Percentiles rank a stretch among this genome's conserved stretches.
Conservation (phyloP, 2,797 vertebrate genomes). For the Pseudomugil gertrudae region DNA sequence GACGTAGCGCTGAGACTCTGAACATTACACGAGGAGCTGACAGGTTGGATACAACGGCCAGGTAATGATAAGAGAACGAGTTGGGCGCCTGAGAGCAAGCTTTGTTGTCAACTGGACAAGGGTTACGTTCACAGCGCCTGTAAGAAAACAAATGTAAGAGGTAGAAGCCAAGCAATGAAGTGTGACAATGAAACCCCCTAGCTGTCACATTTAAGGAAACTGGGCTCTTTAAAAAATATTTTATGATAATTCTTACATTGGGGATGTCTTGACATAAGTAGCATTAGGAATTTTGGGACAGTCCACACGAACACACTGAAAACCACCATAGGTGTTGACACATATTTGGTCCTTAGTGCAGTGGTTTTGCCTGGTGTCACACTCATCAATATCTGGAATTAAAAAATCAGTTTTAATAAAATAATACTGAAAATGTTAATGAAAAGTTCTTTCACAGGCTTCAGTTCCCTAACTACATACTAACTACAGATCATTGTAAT, state of each 20-base stretch:
- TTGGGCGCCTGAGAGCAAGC: constrained; percentile 84
- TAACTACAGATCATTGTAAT: background rate
- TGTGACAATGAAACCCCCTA: background rate
- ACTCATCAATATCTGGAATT: constrained; percentile 87
- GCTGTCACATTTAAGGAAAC: background rate
- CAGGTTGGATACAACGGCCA: constrained; percentile 87
- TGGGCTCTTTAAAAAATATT: background rate
- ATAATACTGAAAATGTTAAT: background rate
- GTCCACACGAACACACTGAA: constrained; percentile 85
- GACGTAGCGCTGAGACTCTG: constrained; percentile 85
- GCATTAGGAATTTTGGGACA: constrained; percentile 84
- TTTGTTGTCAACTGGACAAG: constrained; percentile 86
- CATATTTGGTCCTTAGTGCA: constrained; percentile 86
- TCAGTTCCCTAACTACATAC: background rate
- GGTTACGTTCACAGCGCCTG: constrained; percentile 90
- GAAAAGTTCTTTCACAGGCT: background rate
- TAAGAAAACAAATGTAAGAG: constrained; percentile 8
- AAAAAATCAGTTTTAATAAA: background rate
- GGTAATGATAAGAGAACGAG: constrained; percentile 90
- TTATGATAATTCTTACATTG: constrained; percentile 76
- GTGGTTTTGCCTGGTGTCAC: constrained; percentile 82
- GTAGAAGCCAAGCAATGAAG: background rate
- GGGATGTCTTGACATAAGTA: constrained; percentile 87
- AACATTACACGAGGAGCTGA: constrained; percentile 87
- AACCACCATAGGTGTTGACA: constrained; percentile 87